Conservation (phyloP, 1,140 invertebrate genomes). For the Trichonephila inaurata region DNA sequence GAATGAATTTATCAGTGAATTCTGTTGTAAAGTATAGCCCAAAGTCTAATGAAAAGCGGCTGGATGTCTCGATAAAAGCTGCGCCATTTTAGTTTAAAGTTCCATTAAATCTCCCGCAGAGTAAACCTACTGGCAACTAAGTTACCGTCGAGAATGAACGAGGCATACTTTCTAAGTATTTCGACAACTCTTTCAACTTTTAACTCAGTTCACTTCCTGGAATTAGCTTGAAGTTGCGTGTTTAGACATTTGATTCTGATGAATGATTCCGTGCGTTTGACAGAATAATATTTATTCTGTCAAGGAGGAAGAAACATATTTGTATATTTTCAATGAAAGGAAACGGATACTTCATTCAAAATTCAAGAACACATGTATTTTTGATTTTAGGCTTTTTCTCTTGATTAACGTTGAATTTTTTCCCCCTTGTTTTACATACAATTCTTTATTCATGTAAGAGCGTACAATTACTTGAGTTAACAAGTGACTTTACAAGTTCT, state of each 20-base stretch:
- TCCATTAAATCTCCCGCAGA: background rate
- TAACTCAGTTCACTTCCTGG: background rate
- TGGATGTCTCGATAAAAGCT: background rate
- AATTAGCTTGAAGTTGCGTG: background rate
- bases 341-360: too few species aligned
- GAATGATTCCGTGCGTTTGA: too few species aligned
- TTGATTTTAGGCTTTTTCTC: too few species aligned
- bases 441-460: too few species aligned
- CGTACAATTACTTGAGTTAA: too few species aligned
- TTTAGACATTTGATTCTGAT: background rate
- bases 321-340: too few species aligned
- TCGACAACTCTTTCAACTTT: background rate
- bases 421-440: too few species aligned
- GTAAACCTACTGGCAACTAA: background rate
- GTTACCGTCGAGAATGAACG: background rate
- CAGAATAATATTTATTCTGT: too few species aligned
- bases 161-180: background rate
- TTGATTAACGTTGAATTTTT: too few species aligned
- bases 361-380: too few species aligned
- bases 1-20: background rate
- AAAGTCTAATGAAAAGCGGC: background rate
- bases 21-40: background rate
- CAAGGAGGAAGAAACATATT: too few species aligned
- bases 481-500: too few species aligned
- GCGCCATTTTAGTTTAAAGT: background rate